Conservation (phyloP, 2,113 vertebrate genomes). For the Psilopsiagon aurifrons region DNA sequence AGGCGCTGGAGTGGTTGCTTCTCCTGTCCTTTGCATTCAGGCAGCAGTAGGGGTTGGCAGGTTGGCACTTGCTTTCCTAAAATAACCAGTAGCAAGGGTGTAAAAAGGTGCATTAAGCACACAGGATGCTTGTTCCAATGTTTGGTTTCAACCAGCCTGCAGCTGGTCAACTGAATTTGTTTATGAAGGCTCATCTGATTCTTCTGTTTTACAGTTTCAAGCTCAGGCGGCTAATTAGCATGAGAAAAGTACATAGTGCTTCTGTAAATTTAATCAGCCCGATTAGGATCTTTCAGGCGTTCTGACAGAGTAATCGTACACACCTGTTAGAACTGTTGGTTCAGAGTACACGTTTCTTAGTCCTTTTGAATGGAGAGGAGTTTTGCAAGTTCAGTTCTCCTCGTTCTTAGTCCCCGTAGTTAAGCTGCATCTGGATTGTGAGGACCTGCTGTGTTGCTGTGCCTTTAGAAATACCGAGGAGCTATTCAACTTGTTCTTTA, state of each 20-base stretch:
- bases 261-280: neutral
- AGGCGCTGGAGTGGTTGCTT: accelerated
- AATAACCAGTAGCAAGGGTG: accelerated
- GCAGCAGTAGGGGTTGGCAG: accelerated
- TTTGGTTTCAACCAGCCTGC: neutral
- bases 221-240: neutral
- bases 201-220: neutral
- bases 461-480: neutral
- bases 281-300: neutral
- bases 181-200: neutral
- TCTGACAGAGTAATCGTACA: neutral
- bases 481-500: neutral
- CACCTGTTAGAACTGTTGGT: neutral
- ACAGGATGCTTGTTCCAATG: neutral
- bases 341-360: neutral
- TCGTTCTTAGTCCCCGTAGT: accelerated
- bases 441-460: accelerated
- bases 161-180: neutral
- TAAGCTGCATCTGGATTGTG: accelerated
- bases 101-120: too few relatives aligned
- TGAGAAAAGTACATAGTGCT: neutral
- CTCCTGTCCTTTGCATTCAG: accelerated
- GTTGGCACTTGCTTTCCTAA: neutral
- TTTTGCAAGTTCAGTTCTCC: neutral
- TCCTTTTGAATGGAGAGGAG: neutral